Base-by-base conservation (phyloP, 2,797 vertebrate species). In the Capromys pilorides region DNA sequence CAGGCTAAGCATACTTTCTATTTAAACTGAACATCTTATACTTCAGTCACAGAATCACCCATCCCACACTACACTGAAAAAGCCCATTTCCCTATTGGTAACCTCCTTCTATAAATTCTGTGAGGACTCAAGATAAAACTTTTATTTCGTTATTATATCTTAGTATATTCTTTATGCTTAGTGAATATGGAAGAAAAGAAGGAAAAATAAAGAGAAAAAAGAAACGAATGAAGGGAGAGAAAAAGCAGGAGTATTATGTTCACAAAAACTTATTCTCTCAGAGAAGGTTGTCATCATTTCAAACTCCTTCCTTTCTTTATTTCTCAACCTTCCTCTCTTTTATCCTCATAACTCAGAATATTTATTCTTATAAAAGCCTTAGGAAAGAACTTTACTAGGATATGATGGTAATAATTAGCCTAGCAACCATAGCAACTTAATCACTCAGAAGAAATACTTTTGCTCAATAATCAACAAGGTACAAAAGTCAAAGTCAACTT, bases 311-410 rank as follows among this genome's bases (percentile, higher is more conserved):
- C 28, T 82, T 69, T 67, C n/a, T 36, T 64, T 90, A 13, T 80
- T 95, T 97, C 33, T 59, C 45, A 93, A 67, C 51, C 86, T 59
- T 88, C 28, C 71, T 83, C n/a, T 87, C 33, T 91, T 94, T 94
- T 86, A 59, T 51, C n/a, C 26, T 93, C 3, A 67, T 79, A 45
- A 86, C 41, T 93, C 82, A 86, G 77, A 94, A 62, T 88, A 75
- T 92, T 96, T 39, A 73, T 88, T 83, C 49, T 86, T 88, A 67
- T 41, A 62, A 57, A 91, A 80, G n/a, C 1, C 28, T 33, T 79
- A 92, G 49, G 54, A 66, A 95, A 95, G 24, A 45, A 24, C 2
- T 59, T 87, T 57, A 66, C 49, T 87, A 88, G 54, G 57, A 59
- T 54, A 88, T 67, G 77, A 93, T 77, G 8, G 33, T 69, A 71